Evolutionary conservation across 2,888 invertebrate species (phyloP), one percentile per base, ranked within the genome.

Genomic region (Ornithoptera alexandrae): DNA sequence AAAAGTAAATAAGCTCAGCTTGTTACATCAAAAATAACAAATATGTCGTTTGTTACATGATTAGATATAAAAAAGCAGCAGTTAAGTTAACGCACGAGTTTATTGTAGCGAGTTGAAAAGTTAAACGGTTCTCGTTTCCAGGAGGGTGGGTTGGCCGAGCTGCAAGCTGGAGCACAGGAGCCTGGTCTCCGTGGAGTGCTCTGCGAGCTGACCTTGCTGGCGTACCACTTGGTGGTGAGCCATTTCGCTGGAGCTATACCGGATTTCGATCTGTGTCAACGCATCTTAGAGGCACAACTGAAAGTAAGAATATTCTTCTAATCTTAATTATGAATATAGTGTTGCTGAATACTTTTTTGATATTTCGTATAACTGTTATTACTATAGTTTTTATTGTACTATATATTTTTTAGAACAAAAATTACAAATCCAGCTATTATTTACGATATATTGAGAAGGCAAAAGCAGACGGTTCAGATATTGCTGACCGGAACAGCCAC

Each of bases 211-310:
- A 96, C 97, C 0, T 91, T 98, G 30, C 93, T 99, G 1, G 95
- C 95, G 0, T 98, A 98, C 87, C 96, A 98, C 86, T 94, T 97
- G 39, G 95, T 98, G 74, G 95, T 97, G 6, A 94, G 96, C 67
- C 97, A 96, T 79, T 95, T 97, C 70, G 91, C 97, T 62, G 97
- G 97, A 82, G 95, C 96, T 74, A 94, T 94, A 78, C 97, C 97
- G 0, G 97, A 98, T 85, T 86, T 97, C 58, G 90, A 93, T 0
- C 93, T 96, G 74, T 97, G 97, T 76, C 94, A 96, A 71, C 93
- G 94, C 74, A 95, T 98, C 24, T 78, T 92, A 17, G 65, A 82
- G 1, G 93, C 97, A 22, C 87, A 94, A n/a, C 93, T 95, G 64
- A 96, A 97, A 89, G 94, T 98, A 68, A 88, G 68, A 50, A 5